These are phyloP conservation scores for Callimorpha dominula DNA, from an alignment of 2,888 invertebrate species.

Conservation along the genomic window DNA sequence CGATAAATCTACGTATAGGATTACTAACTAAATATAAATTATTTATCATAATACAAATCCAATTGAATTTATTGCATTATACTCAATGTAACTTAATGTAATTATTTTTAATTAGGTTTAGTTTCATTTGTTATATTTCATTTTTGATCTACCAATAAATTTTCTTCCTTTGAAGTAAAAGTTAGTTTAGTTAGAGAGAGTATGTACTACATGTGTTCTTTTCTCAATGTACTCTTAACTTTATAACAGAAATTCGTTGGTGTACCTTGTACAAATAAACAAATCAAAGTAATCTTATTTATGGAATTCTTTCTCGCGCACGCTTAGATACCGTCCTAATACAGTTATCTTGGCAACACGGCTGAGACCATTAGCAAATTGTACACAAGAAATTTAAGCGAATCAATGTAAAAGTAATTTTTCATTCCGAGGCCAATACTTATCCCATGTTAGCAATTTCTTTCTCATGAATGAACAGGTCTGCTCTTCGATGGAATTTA, in stretches of 20 bases:
- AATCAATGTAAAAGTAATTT: slow-evolving; percentile 4
- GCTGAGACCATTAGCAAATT: neutral
- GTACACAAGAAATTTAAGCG: neutral
- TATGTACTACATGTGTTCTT: neutral
- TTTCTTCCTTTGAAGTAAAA: neutral
- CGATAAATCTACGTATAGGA: too few species aligned
- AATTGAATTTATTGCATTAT: too few species aligned
- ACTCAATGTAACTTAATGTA: too few species aligned
- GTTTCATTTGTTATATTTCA: too few species aligned
- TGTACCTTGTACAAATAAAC: neutral
- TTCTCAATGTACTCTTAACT: neutral
- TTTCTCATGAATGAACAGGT: neutral
- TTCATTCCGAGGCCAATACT: neutral
- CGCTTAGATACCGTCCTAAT: neutral
- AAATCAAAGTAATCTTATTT: neutral
- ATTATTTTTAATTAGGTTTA: too few species aligned
- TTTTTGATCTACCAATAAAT: neutral
- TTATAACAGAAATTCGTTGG: too few species aligned
- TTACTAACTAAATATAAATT: too few species aligned
- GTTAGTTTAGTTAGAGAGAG: too few species aligned
- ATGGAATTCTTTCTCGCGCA: neutral
- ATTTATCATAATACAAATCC: too few species aligned
- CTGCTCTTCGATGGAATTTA: neutral
- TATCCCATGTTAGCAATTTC: neutral
- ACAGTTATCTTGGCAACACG: neutral